These are phyloP conservation scores for Zaprionus kolodkinae DNA, from an alignment of 1,140 invertebrate genomes.

Conservation along the genomic window DNA sequence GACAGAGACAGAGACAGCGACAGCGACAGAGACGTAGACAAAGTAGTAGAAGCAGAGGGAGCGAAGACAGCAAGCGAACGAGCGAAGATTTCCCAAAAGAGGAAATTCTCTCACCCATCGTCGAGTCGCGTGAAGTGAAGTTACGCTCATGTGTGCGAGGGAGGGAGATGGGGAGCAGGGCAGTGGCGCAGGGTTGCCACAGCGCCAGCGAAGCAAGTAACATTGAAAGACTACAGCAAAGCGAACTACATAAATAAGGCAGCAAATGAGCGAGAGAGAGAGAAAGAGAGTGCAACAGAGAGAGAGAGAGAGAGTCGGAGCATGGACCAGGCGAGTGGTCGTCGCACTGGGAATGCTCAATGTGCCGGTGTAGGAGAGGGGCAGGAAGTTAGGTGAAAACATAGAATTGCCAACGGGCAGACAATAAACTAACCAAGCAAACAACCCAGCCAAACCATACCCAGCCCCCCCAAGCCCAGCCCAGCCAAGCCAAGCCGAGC, in stretches of 20 bases:
- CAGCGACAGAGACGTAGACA: neutral
- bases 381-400: neutral
- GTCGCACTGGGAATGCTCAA: neutral
- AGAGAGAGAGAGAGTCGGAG: neutral
- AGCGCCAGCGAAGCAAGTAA: conserved; percentile 20
- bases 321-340: neutral
- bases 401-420: conserved; percentile 20
- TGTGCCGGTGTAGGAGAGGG: neutral
- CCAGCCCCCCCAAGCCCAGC: conserved; percentile 5
- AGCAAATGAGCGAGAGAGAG: conserved; percentile 17
- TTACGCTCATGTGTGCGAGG: neutral
- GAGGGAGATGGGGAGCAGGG: neutral
- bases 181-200: too few species aligned
- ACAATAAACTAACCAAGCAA: conserved; percentile 9
- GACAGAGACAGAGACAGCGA: conserved; percentile 20
- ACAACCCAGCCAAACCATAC: conserved; percentile 16
- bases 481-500: conserved; percentile 31
- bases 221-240: conserved; percentile 38
- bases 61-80: neutral
- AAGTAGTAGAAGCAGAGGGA: neutral
- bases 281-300: neutral
- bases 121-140: neutral
- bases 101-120: conserved; percentile 16
- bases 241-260: conserved; percentile 40
- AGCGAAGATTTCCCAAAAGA: conserved; percentile 12